Percentiles rank a stretch among this genome's conserved stretches.
phyloP scores from a whole-genome alignment of 2,113 vertebrate genomes.

The Serinus canaria region DNA sequence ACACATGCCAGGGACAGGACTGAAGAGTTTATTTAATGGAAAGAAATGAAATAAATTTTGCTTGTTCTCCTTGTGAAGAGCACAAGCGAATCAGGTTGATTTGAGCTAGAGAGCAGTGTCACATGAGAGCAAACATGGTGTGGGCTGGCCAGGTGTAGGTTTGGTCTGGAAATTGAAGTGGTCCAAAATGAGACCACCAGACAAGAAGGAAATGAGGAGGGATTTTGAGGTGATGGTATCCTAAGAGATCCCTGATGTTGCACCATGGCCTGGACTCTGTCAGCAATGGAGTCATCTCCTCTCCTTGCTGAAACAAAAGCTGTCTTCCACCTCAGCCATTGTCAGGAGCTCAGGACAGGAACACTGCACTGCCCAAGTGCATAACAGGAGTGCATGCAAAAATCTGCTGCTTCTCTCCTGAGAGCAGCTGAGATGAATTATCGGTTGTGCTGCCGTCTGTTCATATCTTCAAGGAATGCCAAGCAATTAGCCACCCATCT shows the following conservation, averaged over 20 bases:
- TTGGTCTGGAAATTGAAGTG: background rate
- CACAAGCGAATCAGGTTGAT: background rate
- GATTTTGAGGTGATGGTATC: background rate
- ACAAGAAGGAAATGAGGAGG: background rate
- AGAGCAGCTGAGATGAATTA: background rate
- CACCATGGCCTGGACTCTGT: background rate
- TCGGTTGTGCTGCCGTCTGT: background rate
- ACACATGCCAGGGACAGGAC: accelerated
- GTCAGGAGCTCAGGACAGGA: background rate
- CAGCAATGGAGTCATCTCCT: background rate
- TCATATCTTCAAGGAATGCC: background rate
- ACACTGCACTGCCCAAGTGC: background rate
- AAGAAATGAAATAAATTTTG: background rate
- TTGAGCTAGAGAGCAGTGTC: background rate
- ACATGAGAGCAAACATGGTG: background rate
- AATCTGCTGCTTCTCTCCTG: background rate
- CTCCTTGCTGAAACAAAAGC: background rate
- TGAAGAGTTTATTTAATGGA: background rate
- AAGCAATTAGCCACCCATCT: conserved; percentile 39
- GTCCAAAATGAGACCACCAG: background rate
- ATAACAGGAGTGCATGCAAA: background rate
- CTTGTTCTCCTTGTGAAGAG: background rate
- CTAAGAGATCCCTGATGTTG: background rate
- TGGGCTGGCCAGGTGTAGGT: background rate
- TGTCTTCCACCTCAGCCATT: accelerated